Conservation (phyloP, 2,888 invertebrate genomes). For the Dynastes hyllus region DNA sequence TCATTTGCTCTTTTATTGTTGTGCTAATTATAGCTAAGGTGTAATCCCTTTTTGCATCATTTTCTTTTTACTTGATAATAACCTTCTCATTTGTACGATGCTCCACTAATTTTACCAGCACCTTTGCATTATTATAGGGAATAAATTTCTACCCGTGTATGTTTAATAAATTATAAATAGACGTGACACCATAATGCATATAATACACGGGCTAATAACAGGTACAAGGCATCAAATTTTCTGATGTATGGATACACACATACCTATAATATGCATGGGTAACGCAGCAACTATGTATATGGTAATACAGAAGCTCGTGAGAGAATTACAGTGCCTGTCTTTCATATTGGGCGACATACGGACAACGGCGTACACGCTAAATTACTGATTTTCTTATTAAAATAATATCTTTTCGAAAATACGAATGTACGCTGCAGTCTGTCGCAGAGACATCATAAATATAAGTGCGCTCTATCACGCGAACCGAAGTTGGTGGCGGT, state of each 20-base stretch:
- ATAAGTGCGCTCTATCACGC: conserved; percentile 60
- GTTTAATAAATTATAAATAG: conserved; percentile 35
- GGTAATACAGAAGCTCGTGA: conserved; percentile 43
- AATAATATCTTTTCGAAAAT: conserved; percentile 46
- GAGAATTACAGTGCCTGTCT: conserved; percentile 43
- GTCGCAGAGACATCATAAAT: conserved; percentile 51
- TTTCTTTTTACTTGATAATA: conserved; percentile 3
- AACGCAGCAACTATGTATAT: conserved; percentile 9
- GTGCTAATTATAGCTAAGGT: background rate
- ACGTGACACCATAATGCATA: conserved; percentile 36
- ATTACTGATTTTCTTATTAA: conserved; percentile 47
- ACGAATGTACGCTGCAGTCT: conserved; percentile 33
- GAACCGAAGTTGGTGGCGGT: conserved; percentile 52
- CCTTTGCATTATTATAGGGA: conserved; percentile 21
- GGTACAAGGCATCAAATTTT: conserved; percentile 40
- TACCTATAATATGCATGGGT: conserved; percentile 21
- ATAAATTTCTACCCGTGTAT: conserved; percentile 20
- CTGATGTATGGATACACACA: conserved; percentile 25
- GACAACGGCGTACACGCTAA: conserved; percentile 35
- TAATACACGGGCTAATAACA: conserved; percentile 34
- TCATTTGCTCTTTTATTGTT: background rate
- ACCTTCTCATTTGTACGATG: conserved; percentile 2
- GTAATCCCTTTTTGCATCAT: background rate
- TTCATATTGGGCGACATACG: conserved; percentile 43
- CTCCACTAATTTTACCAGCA: conserved; percentile 25